These are phyloP conservation scores for Gasterosteus nipponicus DNA, from an alignment of 2,113 vertebrate genomes.

Conservation along the genomic window DNA sequence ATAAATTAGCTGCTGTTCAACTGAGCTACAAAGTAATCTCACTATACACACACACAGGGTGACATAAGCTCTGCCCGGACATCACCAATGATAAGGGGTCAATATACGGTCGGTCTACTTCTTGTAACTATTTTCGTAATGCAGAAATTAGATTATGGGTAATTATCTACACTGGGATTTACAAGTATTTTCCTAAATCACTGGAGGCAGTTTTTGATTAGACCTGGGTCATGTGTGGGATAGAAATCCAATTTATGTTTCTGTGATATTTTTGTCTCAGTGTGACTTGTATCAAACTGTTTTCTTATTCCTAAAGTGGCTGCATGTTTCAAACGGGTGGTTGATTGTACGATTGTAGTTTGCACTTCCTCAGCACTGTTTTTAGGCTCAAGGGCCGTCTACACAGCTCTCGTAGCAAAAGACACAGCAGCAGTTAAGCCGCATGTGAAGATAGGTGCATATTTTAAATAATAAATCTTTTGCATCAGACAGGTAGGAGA, in stretches of 20 bases:
- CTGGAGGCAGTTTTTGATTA: slow-evolving; percentile 25
- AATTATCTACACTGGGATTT: slow-evolving; percentile 26
- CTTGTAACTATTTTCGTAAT: slow-evolving; percentile 19
- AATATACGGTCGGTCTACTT: slow-evolving; percentile 35
- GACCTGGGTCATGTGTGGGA: slow-evolving; percentile 10
- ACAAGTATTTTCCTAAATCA: slow-evolving; percentile 7
- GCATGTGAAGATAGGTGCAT: neutral
- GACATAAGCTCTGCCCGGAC: slow-evolving; percentile 14
- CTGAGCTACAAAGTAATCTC: slow-evolving; percentile 27
- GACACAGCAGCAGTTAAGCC: neutral
- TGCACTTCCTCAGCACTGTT: neutral
- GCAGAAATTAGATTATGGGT: slow-evolving; percentile 39
- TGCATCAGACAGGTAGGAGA: too few species aligned
- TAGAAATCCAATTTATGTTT: slow-evolving; percentile 1
- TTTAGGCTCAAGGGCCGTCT: neutral
- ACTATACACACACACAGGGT: slow-evolving; percentile 1
- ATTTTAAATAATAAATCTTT: too few species aligned
- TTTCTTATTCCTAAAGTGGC: neutral
- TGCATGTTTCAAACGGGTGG: neutral
- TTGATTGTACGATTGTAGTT: neutral
- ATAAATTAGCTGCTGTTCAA: slow-evolving; percentile 28
- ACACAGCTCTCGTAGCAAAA: too few species aligned
- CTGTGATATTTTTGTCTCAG: neutral
- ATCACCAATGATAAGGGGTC: slow-evolving; percentile 33
- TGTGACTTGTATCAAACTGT: neutral